Conservation (phyloP, 2,113 vertebrate genomes). For the Podarcis muralis region DNA sequence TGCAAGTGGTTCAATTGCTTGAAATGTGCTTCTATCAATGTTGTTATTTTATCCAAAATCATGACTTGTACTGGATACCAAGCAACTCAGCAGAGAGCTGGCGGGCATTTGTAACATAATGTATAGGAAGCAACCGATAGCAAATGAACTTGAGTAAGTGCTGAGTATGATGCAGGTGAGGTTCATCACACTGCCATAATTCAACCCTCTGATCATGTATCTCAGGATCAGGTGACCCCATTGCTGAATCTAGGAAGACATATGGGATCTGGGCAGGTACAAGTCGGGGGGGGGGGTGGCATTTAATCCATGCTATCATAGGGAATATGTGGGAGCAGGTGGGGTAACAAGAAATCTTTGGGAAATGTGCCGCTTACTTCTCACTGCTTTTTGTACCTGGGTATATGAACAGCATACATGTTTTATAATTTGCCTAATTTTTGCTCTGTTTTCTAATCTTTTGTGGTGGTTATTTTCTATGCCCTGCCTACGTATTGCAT, state of each 20-base stretch:
- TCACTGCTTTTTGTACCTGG: not conserved
- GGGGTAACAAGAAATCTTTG: not conserved
- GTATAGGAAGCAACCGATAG: not conserved
- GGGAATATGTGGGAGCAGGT: not conserved
- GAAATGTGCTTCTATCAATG: not conserved
- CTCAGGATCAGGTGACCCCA: not conserved
- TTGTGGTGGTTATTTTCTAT: not conserved
- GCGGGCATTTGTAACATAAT: not conserved
- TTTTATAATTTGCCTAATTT: not conserved
- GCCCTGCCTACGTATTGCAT: not conserved
- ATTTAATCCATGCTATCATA: not conserved
- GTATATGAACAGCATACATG: not conserved
- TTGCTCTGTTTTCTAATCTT: not conserved
- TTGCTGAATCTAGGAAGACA: not conserved
- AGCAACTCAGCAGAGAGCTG: not conserved
- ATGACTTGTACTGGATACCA: not conserved
- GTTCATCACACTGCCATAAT: not conserved
- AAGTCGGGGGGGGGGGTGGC: not conserved
- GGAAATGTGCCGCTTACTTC: not conserved
- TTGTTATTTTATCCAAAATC: not conserved
- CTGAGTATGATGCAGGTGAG: too few species aligned
- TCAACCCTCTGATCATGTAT: not conserved
- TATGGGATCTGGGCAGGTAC: not conserved
- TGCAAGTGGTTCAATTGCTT: not conserved
- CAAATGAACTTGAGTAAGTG: too few species aligned